Percentiles rank a stretch among this genome's conserved stretches.
Conservation (phyloP, 23 tunicate genomes). For the Clavelina lepadiformis region DNA sequence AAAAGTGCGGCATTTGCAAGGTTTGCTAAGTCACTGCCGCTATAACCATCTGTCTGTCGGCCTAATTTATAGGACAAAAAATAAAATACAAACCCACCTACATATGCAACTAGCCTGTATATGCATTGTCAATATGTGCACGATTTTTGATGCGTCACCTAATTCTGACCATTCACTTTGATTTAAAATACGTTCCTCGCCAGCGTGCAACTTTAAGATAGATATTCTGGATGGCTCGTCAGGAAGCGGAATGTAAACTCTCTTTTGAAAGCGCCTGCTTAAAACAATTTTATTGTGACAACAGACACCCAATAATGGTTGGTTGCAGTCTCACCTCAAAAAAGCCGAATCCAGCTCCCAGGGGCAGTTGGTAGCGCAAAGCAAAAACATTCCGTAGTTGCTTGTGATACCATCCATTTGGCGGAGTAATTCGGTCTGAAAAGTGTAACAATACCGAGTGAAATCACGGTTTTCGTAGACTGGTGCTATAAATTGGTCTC, state of each 20-base stretch:
- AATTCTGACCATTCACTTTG: constrained; percentile 26
- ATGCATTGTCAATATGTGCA: not conserved
- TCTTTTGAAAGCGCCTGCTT: constrained; percentile 42
- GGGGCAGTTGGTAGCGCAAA: constrained; percentile 58
- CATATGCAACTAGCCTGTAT: not conserved
- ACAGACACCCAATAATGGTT: not conserved
- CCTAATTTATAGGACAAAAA: constrained; percentile 6
- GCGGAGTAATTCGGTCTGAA: constrained; percentile 35
- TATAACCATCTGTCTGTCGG: constrained; percentile 29
- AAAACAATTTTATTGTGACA: not conserved
- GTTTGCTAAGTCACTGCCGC: constrained; percentile 47
- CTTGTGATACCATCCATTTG: constrained; percentile 31
- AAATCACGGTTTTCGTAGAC: not conserved
- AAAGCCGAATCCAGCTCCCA: constrained; percentile 62
- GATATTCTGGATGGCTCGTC: constrained; percentile 3
- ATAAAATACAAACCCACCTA: not conserved
- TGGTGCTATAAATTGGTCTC: not conserved
- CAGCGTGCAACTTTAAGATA: constrained; percentile 23
- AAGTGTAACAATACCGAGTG: not conserved
- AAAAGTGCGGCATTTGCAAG: constrained; percentile 38
- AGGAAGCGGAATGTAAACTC: constrained; percentile 50
- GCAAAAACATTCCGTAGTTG: constrained; percentile 2
- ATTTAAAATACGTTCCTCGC: constrained; percentile 13
- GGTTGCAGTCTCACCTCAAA: constrained; percentile 19
- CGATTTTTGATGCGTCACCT: not conserved